A percentile compares a stretch with the other conserved stretches of the same genome.
Conservation (phyloP, 2,797 vertebrate species). For the Helicolenus hilgendorfi region DNA sequence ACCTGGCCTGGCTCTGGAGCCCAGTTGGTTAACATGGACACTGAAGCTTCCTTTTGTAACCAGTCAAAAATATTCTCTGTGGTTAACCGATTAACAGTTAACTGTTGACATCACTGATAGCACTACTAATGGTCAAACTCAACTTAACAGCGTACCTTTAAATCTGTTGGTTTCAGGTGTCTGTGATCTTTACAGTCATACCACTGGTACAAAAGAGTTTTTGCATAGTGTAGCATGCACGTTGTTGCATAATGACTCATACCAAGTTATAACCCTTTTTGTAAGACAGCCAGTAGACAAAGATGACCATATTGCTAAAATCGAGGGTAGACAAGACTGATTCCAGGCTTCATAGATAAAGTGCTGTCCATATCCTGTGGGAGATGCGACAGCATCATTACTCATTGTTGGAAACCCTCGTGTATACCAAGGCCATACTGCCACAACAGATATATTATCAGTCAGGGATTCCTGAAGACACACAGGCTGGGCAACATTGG, state of each 20-base stretch:
- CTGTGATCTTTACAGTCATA: not conserved
- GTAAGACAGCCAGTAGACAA: not conserved
- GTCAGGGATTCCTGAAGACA: constrained; percentile 16
- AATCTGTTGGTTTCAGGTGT: not conserved
- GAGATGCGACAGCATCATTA: constrained; percentile 37
- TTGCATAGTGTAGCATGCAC: not conserved
- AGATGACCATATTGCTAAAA: not conserved
- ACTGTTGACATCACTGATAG: not conserved
- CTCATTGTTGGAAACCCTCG: constrained; percentile 35
- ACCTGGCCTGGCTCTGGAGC: not conserved
- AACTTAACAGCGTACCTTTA: not conserved
- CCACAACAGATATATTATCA: constrained; percentile 21
- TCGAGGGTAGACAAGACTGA: not conserved
- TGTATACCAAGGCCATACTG: constrained; percentile 21
- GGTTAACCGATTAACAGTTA: not conserved
- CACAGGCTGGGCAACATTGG: not conserved
- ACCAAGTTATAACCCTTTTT: not conserved
- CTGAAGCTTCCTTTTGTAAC: too few relatives aligned
- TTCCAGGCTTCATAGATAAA: constrained; percentile 40
- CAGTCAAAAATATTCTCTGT: not conserved
- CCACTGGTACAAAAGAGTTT: not conserved
- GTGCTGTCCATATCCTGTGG: constrained; percentile 34
- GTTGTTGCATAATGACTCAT: not conserved
- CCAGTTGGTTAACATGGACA: not conserved
- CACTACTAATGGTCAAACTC: not conserved